Percentiles rank a stretch among this genome's conserved stretches.
Evolutionary conservation across 2,113 vertebrate species (phyloP).

Genomic region (Chauna torquata): DNA sequence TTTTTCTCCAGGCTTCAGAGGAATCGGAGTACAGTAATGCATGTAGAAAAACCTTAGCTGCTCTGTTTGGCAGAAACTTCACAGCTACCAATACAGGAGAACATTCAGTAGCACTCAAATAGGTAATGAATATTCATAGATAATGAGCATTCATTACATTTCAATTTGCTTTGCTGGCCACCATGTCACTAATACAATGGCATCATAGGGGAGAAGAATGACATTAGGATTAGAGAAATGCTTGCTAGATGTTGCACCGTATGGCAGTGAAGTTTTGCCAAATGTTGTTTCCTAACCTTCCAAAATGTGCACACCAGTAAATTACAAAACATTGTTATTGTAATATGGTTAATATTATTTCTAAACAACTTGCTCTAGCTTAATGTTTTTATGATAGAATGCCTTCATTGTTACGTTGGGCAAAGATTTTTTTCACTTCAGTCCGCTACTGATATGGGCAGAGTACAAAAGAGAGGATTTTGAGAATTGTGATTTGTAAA

Average conservation of each 20-base stretch:
- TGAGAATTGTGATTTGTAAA: background rate
- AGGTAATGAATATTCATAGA: slow-evolving; percentile 20
- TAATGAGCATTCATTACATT: slow-evolving; percentile 15
- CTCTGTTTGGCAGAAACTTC: background rate
- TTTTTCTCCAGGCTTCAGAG: slow-evolving; percentile 2
- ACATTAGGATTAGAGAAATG: background rate
- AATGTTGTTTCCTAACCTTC: background rate
- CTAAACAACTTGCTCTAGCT: background rate
- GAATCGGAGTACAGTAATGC: background rate
- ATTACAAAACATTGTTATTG: background rate
- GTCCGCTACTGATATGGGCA: background rate
- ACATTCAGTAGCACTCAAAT: background rate
- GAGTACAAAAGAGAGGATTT: background rate
- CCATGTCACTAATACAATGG: background rate
- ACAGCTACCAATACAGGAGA: background rate
- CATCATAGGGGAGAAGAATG: background rate
- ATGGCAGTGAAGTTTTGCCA: background rate
- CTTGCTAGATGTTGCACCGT: background rate
- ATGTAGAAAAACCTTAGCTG: background rate
- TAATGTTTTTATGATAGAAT: background rate
- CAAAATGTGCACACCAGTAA: background rate
- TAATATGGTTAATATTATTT: background rate
- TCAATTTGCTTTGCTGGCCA: slow-evolving; percentile 35
- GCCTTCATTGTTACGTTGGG: background rate
- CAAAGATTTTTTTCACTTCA: background rate